Evolutionary conservation across 2,113 vertebrate genomes (phyloP), one percentile per base, ranked within the genome.

Genomic region (Thomomys bottae): DNA sequence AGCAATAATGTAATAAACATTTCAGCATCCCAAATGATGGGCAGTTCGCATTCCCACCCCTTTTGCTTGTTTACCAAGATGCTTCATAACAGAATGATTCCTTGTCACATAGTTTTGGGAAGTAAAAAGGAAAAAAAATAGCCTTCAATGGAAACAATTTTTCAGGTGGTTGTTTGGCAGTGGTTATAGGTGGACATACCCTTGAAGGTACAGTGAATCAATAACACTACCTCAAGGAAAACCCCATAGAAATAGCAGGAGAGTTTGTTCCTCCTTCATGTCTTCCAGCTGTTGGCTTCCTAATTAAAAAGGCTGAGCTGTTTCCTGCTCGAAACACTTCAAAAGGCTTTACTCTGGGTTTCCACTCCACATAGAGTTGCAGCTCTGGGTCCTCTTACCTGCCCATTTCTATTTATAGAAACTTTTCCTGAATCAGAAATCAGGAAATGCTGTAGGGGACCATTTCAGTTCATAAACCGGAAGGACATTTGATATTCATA

Each of bases 281-380:
- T 97, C 97, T 97, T 96, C 96, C 97, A 98, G 97, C 97, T 97
- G 94, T 94, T 95, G 91, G 80, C 81, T 96, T 96, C 96, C 97
- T 98, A 98, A 98, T 98, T 98, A 98, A 98, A 97, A 97, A 97
- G 98, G 97, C 98, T 98, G 97, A 6, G 34, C 92, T 88, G 95
- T 90, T 98, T 98, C 98, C 98, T 98, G 98, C 96, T 97, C 94
- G 63, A 30, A 96, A 96, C 91, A 98, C 98, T 98, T 98, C 98
- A 98, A 98, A 98, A 98, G 98, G 79, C 95, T 90, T 90, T 63
- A 5, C 88, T 83, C 87, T 67, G 61, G 54, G 95, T 96, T 95
- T 96, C 96, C 95, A 92, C 93, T 95, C 97, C 96, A 97, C 96
- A 88, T 88, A 73, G 61, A 96, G 93, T 84, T 86, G 78, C 49